Percentiles rank a stretch among this genome's conserved stretches.
phyloP scores from a whole-genome alignment of 2,888 invertebrate genomes.

The Lamproptera curius region DNA sequence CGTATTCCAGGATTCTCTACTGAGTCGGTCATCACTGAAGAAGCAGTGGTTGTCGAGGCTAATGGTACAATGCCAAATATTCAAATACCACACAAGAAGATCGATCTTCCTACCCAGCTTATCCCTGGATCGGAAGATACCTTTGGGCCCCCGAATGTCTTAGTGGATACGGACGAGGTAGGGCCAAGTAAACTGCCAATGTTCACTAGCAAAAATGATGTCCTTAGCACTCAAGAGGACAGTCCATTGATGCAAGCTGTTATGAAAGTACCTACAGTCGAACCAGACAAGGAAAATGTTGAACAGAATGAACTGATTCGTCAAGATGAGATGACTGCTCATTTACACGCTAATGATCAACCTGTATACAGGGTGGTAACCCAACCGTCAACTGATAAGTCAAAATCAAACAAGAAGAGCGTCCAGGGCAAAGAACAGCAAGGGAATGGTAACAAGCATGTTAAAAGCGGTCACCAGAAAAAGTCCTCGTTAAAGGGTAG shows the following conservation, averaged over 20 bases:
- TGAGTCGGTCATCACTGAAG: constrained; percentile 60
- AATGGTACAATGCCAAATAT: constrained; percentile 35
- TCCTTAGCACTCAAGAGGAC: constrained; percentile 59
- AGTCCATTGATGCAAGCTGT: constrained; percentile 66
- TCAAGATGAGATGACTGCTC: constrained; percentile 66
- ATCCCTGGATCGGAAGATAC: constrained; percentile 35
- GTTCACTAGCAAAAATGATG: constrained; percentile 57
- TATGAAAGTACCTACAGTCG: constrained; percentile 58
- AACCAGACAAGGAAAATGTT: constrained; percentile 60
- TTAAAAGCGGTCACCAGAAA: constrained; percentile 65
- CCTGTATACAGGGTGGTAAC: constrained; percentile 71
- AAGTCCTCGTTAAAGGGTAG: constrained; percentile 69
- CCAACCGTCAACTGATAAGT: constrained; percentile 62
- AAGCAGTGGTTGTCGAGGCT: constrained; percentile 38
- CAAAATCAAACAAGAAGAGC: constrained; percentile 61
- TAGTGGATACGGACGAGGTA: constrained; percentile 42
- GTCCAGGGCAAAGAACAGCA: constrained; percentile 47
- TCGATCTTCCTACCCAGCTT: background rate
- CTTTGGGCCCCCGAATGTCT: constrained; percentile 39
- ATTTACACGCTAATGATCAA: constrained; percentile 68
- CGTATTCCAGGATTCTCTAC: constrained; percentile 50
- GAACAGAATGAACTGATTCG: constrained; percentile 61
- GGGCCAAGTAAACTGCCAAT: constrained; percentile 58
- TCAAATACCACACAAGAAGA: constrained; percentile 29
- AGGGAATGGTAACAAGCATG: constrained; percentile 41